Percentiles rank a stretch among this genome's conserved stretches.
phyloP scores from a whole-genome alignment of 1,140 invertebrate species.

The Drosophila rhopaloa region DNA sequence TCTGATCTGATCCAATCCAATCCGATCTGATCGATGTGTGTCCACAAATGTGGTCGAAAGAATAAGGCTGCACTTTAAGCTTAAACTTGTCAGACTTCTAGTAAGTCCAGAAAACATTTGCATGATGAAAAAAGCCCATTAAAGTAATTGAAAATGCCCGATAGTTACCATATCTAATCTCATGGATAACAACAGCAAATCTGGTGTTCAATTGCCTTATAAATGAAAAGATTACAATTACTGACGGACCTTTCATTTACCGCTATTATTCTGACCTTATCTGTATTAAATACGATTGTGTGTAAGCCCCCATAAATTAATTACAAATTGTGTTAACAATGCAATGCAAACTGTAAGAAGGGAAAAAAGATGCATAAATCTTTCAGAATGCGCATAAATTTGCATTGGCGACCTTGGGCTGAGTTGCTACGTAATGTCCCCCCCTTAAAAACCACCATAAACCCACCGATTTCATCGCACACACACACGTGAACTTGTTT shows the following conservation, averaged over 20 bases:
- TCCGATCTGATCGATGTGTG: slow-evolving; percentile 19
- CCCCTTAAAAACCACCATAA: neutral
- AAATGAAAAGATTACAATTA: neutral
- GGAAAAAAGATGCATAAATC: slow-evolving; percentile 61
- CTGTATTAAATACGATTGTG: slow-evolving; percentile 5
- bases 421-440: slow-evolving; percentile 16
- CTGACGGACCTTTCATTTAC: neutral
- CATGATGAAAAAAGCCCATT: no score
- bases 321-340: slow-evolving; percentile 74
- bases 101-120: neutral
- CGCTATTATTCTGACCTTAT: slow-evolving; percentile 18
- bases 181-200: neutral
- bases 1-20: slow-evolving; percentile 6
- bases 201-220: neutral
- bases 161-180: no score
- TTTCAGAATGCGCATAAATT: slow-evolving; percentile 73
- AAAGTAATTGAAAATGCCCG: no score
- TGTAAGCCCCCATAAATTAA: slow-evolving; percentile 64
- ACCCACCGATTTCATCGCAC: neutral
- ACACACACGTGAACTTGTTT: slow-evolving; percentile 26
- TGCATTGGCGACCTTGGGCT: slow-evolving; percentile 68
- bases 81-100: neutral
- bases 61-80: no score
- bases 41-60: slow-evolving; percentile 9
- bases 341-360: slow-evolving; percentile 44